A percentile compares a stretch with the other conserved stretches of the same genome.
These are phyloP conservation scores for Criorhina ranunculi DNA, from an alignment of 2,888 invertebrate genomes.

Conservation along the genomic window DNA sequence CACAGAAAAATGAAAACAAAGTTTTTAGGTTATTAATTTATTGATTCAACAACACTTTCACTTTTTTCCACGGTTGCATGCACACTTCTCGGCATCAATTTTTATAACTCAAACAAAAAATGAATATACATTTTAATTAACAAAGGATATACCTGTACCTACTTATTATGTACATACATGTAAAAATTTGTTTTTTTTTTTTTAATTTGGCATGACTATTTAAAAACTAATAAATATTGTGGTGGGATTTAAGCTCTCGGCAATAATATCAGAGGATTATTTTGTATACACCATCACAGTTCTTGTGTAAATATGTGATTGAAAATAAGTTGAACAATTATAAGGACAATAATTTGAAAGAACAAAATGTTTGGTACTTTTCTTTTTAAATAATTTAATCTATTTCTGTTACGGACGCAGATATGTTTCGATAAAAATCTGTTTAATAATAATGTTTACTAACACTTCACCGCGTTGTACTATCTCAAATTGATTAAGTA, in stretches of 20 bases:
- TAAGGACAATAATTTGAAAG: conserved; percentile 1
- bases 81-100: conserved; percentile 26
- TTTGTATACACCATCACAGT: conserved; percentile 42
- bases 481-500: conserved; percentile 28
- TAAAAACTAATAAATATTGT: conserved; percentile 37
- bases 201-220: conserved; percentile 14
- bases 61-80: conserved; percentile 32
- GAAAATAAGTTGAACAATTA: not conserved
- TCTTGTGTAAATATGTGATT: conserved; percentile 19
- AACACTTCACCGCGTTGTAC: conserved; percentile 29
- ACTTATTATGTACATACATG: conserved; percentile 4
- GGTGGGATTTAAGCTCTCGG: conserved; percentile 40
- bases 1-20: not conserved
- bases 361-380: conserved; percentile 12
- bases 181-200: conserved; percentile 15
- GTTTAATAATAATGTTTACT: conserved; percentile 4
- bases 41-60: conserved; percentile 41
- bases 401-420: conserved; percentile 25
- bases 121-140: conserved; percentile 25
- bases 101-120: conserved; percentile 25
- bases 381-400: too few relatives aligned
- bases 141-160: not conserved
- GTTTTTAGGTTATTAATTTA: conserved; percentile 27
- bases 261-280: conserved; percentile 1
- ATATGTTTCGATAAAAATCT: conserved; percentile 40